Conservation (phyloP, 64 coral and sea anemone species). For the Dendrophyllia cribrosa region DNA sequence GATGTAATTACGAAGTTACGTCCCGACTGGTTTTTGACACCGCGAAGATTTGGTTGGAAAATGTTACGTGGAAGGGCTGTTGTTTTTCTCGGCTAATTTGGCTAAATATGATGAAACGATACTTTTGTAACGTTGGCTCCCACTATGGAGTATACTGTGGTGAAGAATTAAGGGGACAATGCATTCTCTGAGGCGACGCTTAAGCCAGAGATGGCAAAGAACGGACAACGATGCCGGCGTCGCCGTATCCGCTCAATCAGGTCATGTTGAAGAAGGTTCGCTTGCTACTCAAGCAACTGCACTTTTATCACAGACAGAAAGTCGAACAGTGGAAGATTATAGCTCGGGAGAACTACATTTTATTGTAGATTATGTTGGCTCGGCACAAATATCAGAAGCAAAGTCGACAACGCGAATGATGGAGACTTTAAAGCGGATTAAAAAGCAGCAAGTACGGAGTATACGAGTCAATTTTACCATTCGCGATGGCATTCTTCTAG, state of each 20-base stretch:
- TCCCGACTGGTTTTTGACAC: background rate
- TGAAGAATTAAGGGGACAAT: background rate
- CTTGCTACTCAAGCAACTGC: conserved; percentile 22
- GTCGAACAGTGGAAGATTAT: conserved; percentile 76
- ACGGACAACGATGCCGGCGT: background rate
- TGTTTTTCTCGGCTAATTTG: conserved; percentile 33
- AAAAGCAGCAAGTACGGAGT: conserved; percentile 89
- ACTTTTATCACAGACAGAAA: conserved; percentile 37
- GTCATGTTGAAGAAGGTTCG: background rate
- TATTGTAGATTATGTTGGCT: conserved; percentile 96
- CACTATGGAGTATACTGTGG: conserved; percentile 16
- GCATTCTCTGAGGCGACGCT: conserved; percentile 47
- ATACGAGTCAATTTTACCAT: conserved; percentile 94
- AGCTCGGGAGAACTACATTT: conserved; percentile 82
- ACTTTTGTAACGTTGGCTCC: conserved; percentile 26
- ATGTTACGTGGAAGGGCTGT: conserved; percentile 26
- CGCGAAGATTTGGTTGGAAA: background rate
- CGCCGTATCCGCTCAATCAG: conserved; percentile 12
- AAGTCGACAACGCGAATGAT: conserved; percentile 85
- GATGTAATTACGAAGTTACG: conserved; percentile 26
- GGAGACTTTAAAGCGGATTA: conserved; percentile 92
- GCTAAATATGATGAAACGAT: conserved; percentile 1
- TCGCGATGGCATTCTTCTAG: conserved; percentile 89
- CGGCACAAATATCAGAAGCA: conserved; percentile 88
- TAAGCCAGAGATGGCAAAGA: conserved; percentile 46